Base-by-base conservation (phyloP, 2,797 vertebrate species). In the Lacerta agilis region DNA sequence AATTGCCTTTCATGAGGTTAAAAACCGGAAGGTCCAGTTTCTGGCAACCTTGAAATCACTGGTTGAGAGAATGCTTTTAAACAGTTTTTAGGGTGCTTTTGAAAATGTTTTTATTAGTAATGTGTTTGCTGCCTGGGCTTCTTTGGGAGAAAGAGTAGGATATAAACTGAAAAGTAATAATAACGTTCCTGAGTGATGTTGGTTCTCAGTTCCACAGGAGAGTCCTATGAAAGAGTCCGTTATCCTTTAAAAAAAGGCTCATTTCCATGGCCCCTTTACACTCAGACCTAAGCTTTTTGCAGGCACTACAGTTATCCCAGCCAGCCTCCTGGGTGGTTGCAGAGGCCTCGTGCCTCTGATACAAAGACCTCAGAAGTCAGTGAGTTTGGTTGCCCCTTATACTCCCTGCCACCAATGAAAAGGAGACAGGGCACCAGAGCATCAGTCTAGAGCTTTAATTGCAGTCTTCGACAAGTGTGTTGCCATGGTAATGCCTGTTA, bases 401-500 rank as follows among this genome's bases (percentile, higher is more conserved):
- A 5, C 36, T 9, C 41, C 49, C 33, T 33, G 18, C 27, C 49
- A 41, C 13, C 11, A 36, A 36, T 33, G 75, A 69, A 41, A 33
- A 61, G 23, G 38, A 27, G 41, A 45, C 9, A 38, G 55, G n/a
- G 49, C 58, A 72, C 43, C 76, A 36, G 49, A 55, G 49, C 55
- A 67, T 61, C 66, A 45, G 38, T 2, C 11, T 20, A 5, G 20
- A 5, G 49, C 17, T 61, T 58, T 45, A 43, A 38, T 15, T 29
- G 77, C 55, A 20, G 33, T 5, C 25, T 13, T 76, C 25, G 29
- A 13, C 78, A 66, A 49, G 38, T 41, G 23, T 23, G 83, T 89
- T 89, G 13, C 87, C 75, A 89, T 85, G 83, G 83, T 2, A 55
- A 89, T 81, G 41, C 69, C 69, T 36, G n/a, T n/a, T 64, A 55